Percentiles rank a stretch among this genome's conserved stretches.
Conservation (phyloP, 2,113 vertebrate species). For the Mobula hypostoma region DNA sequence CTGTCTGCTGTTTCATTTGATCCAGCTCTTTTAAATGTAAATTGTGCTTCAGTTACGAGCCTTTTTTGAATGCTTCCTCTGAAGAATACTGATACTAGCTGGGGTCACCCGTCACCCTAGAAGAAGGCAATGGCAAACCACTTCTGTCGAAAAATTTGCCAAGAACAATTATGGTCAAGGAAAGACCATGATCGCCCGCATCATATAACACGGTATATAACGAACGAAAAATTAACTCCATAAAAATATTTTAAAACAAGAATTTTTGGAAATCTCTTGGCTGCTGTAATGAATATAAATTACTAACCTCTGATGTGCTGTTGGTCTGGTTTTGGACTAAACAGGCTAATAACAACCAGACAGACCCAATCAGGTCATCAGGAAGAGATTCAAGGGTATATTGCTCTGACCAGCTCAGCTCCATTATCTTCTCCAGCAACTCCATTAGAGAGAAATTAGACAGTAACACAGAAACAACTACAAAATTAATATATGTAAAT, state of each 20-base stretch:
- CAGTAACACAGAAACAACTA: slow-evolving; percentile 77
- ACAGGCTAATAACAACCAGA: slow-evolving; percentile 72
- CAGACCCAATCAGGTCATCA: slow-evolving; percentile 63
- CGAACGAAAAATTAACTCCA: not conserved
- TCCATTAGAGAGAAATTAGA: slow-evolving; percentile 70
- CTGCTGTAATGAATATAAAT: not conserved
- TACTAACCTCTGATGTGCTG: slow-evolving; percentile 70
- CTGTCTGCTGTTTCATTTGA: too few species aligned
- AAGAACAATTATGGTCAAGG: too few species aligned
- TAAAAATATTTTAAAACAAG: not conserved
- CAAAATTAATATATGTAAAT: not conserved
- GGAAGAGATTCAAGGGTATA: slow-evolving; percentile 40
- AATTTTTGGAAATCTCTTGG: not conserved
- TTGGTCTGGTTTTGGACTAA: slow-evolving; percentile 67
- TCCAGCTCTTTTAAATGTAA: too few species aligned
- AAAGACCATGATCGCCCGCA: too few species aligned
- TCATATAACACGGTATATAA: too few species aligned
- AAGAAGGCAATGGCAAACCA: too few species aligned
- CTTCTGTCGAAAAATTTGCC: too few species aligned
- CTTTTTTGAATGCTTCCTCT: too few species aligned
- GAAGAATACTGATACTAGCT: too few species aligned
- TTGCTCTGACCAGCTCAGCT: slow-evolving; percentile 54
- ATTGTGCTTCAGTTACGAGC: too few species aligned
- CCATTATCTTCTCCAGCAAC: slow-evolving; percentile 69
- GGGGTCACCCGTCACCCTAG: too few species aligned